These are phyloP conservation scores for Myotis yumanensis DNA, from an alignment of 2,113 vertebrate species.

Conservation along the genomic window DNA sequence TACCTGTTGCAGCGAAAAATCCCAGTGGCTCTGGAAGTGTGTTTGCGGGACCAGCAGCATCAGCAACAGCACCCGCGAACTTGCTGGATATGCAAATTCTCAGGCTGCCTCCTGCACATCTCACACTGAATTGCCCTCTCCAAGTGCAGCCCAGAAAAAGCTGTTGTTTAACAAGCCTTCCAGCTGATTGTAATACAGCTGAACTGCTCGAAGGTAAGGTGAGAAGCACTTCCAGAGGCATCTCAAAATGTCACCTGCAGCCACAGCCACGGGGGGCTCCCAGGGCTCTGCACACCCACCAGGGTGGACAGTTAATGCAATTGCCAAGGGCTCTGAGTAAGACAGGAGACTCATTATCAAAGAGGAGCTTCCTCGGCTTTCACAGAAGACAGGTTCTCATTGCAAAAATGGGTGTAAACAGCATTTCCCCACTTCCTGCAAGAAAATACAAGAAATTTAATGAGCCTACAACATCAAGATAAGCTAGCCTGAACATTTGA, in stretches of 20 bases:
- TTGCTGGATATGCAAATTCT: neutral
- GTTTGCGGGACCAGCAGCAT: neutral
- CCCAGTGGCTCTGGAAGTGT: neutral
- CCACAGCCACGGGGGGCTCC: neutral
- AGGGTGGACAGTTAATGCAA: neutral
- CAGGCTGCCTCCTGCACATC: neutral
- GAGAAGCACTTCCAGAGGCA: neutral
- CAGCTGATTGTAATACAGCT: neutral
- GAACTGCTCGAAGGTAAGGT: neutral
- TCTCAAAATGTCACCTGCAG: neutral
- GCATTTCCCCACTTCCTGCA: neutral
- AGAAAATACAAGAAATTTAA: constrained; percentile 53
- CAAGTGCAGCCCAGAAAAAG: neutral
- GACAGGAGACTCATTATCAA: constrained; percentile 9
- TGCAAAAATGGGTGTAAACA: neutral
- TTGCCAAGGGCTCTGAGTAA: neutral
- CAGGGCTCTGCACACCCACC: neutral
- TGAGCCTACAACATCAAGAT: constrained; percentile 6
- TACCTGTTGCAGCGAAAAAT: neutral
- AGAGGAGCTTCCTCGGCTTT: neutral
- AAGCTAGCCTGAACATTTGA: constrained; percentile 32
- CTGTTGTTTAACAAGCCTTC: neutral
- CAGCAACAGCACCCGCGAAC: neutral
- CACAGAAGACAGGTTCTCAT: neutral
- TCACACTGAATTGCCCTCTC: neutral